These are phyloP conservation scores for Campylomormyrus tamandua DNA, from an alignment of 2,113 vertebrate genomes.

Conservation along the genomic window DNA sequence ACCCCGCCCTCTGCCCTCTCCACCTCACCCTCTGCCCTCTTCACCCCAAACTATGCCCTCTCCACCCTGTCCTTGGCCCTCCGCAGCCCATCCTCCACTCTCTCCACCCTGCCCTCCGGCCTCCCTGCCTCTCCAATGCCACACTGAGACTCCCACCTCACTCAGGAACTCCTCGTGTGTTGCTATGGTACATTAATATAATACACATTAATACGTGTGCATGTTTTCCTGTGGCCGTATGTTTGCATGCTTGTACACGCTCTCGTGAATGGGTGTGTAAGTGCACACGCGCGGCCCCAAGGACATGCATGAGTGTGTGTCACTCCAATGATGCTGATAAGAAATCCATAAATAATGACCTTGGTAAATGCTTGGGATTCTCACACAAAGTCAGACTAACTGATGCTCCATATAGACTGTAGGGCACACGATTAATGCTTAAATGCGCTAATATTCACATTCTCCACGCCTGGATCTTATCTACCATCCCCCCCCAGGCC, in stretches of 20 bases:
- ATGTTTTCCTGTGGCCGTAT: neutral
- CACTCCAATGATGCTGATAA: neutral
- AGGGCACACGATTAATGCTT: neutral
- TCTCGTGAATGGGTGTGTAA: neutral
- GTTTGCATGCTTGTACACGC: neutral
- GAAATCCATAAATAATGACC: neutral
- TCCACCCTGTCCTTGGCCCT: too few species aligned
- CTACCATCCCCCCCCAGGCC: neutral
- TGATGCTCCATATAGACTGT: neutral
- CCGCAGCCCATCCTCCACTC: neutral
- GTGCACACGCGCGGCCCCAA: neutral
- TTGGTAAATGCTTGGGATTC: slow-evolving; percentile 10
- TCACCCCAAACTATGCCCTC: too few species aligned
- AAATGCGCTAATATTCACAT: neutral
- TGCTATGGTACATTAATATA: neutral
- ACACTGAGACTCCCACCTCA: neutral
- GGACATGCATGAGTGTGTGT: neutral
- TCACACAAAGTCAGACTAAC: neutral
- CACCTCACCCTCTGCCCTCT: neutral
- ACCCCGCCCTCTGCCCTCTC: neutral
- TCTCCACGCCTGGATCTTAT: neutral
- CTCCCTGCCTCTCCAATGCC: neutral
- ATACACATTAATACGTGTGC: neutral
- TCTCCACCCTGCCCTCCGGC: too few species aligned
- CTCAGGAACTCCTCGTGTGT: neutral